Conservation (phyloP, 1,140 invertebrate genomes). For the Drosophila sturtevanti region DNA sequence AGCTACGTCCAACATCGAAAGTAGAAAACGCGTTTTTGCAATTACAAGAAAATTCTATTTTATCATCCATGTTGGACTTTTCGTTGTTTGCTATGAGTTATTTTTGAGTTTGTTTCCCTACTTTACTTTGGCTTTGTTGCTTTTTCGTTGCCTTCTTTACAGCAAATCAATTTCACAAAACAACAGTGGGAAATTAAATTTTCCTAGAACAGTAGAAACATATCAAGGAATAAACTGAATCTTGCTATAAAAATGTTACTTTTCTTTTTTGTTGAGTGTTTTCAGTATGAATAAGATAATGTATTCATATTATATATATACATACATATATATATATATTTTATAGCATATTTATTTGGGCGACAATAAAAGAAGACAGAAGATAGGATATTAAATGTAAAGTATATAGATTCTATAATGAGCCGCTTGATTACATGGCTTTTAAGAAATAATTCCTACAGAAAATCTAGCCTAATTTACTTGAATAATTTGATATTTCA, state of each 20-base stretch:
- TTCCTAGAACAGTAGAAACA: background rate
- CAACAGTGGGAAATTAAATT: background rate
- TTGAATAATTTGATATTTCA: too few relatives aligned
- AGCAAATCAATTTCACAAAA: conserved; percentile 32
- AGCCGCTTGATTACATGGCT: too few relatives aligned
- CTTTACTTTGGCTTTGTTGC: background rate
- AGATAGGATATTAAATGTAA: too few relatives aligned
- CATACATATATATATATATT: too few relatives aligned
- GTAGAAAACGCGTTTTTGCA: conserved; percentile 46
- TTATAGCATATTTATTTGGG: too few relatives aligned
- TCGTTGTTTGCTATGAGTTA: conserved; percentile 16
- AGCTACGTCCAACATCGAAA: conserved; percentile 3
- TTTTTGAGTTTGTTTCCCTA: conserved; percentile 23
- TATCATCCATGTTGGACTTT: conserved; percentile 27
- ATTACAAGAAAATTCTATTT: conserved; percentile 53
- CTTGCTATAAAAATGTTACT: background rate
- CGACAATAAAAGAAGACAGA: too few relatives aligned
- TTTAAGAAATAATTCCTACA: too few relatives aligned
- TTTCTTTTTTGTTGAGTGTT: too few relatives aligned
- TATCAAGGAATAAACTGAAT: background rate
- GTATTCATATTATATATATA: background rate
- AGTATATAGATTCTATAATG: too few relatives aligned
- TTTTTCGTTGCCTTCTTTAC: conserved; percentile 7
- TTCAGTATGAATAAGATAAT: background rate
- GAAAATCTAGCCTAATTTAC: too few relatives aligned